These are phyloP conservation scores for Neolamprologus kungweensis DNA, from an alignment of 2,113 vertebrate genomes.

Conservation along the genomic window DNA sequence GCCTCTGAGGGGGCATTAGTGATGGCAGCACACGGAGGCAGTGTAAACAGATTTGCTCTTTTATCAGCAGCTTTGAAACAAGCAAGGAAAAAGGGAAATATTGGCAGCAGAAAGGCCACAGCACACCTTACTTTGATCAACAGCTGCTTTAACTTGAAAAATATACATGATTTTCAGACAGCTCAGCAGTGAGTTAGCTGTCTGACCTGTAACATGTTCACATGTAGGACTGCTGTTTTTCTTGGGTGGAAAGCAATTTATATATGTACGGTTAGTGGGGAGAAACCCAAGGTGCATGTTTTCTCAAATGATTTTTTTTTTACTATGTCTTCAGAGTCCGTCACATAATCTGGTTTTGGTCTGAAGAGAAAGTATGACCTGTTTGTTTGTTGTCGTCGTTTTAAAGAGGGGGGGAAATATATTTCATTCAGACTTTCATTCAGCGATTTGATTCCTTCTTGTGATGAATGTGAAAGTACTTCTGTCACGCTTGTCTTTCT, in stretches of 20 bases:
- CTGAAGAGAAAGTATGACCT: neutral
- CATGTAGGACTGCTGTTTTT: neutral
- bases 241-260: neutral
- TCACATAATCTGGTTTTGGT: neutral
- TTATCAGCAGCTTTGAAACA: neutral
- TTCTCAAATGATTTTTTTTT: neutral
- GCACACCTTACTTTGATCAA: neutral
- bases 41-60: neutral
- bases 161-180: neutral
- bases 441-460: neutral
- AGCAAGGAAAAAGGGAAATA: neutral
- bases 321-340: accelerated
- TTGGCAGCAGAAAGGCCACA: neutral
- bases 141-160: neutral
- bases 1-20: neutral
- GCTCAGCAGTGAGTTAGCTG: neutral
- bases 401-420: accelerated
- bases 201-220: neutral
- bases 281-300: neutral
- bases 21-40: neutral
- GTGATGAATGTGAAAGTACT: neutral
- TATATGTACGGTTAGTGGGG: neutral
- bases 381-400: neutral
- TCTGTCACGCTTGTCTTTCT: neutral
- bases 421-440: neutral